Base-by-base conservation (phyloP, 2,888 invertebrate species). In the Lypha dubia region DNA sequence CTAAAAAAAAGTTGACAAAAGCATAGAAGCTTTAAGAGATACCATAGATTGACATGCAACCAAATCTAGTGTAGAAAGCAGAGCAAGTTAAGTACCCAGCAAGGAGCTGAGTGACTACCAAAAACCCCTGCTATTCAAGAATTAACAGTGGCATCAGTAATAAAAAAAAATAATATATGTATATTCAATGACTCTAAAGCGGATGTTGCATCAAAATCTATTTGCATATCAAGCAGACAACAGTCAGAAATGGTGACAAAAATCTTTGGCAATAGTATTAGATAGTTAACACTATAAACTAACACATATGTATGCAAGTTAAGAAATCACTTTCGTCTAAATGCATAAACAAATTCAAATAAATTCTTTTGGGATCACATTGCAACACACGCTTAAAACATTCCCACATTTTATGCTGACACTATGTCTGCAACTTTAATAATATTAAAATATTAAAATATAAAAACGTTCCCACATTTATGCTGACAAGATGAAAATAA, bases 21-120 rank as follows among this genome's bases (percentile, higher is more conserved):
- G 49, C 46, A 74, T 53, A 44, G 62, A 53, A 82, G 49, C 49
- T 65, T 46, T 84, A 87, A 87, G 86, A 88, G 87, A 87, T 88
- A 89, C 88, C 88, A 88, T 89, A 89, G 89, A 58, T 38, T 81
- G 89, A 88, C 67, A 77, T 74, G 67, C 65, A 76, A 62, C 73
- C 70, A 56, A 71, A 67, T 73, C 53, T 46, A 28, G 20, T 22
- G 49, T 22, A 62, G 46, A 76, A 46, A 62, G n/a, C n/a, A n/a
- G n/a, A 6, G 49, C 20, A 56, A 56, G 51, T 8, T 49, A 32
- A 22, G 20, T 22, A 58, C 22, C 49, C 44, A 32, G 53, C 8
- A 67, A 46, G 63, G 65, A 56, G 17, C 20, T 49, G 73, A 28
- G 28, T 4, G 5, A 4, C 28, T 44, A 38, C 62, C 70, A 32